Conservation (phyloP, 2,888 invertebrate genomes). For the Pandemis cinnamomeana region DNA sequence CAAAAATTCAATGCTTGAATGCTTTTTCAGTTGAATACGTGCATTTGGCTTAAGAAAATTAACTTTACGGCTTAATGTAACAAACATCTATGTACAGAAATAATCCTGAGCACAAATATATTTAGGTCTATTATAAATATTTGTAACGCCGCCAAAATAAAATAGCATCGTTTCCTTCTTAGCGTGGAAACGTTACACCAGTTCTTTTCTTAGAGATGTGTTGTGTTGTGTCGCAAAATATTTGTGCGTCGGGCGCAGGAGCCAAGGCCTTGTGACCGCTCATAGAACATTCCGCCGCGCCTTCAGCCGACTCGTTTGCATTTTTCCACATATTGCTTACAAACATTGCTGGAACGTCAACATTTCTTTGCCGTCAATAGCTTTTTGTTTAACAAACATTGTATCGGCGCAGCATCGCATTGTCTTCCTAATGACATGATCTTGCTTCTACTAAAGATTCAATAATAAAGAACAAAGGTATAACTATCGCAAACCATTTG, state of each 20-base stretch:
- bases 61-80: background rate
- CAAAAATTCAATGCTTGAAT: background rate
- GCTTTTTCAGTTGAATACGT: background rate
- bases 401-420: constrained; percentile 26
- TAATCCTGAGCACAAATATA: constrained; percentile 12
- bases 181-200: constrained; percentile 9
- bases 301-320: constrained; percentile 62
- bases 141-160: constrained; percentile 1
- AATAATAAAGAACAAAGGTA: no score
- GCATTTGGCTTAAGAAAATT: background rate
- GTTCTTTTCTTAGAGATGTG: constrained; percentile 1
- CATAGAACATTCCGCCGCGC: constrained; percentile 58
- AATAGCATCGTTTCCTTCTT: constrained; percentile 17
- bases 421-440: constrained; percentile 20
- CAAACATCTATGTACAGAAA: background rate
- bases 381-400: constrained; percentile 35
- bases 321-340: constrained; percentile 72
- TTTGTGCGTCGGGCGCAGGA: constrained; percentile 42
- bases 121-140: background rate
- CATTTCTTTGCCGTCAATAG: constrained; percentile 52
- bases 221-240: constrained; percentile 42
- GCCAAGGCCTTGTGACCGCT: constrained; percentile 45
- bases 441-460: background rate
- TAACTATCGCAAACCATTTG: no score
- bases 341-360: constrained; percentile 66